phyloP scores from a whole-genome alignment of 92 coral and sea anemone genomes.

The Pocillopora grandis region DNA sequence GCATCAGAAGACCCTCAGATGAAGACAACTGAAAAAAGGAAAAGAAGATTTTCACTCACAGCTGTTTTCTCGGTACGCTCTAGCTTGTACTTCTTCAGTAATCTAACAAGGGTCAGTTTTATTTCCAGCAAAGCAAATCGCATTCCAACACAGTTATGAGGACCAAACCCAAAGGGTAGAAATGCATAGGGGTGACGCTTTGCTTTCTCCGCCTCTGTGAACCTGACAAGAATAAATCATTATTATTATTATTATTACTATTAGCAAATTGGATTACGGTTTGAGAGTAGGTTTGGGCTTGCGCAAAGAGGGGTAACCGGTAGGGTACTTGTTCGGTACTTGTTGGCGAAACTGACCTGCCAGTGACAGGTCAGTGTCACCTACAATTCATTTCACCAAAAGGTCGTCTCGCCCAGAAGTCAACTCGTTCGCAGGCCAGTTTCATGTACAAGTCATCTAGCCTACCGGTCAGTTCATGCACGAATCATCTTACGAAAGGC shows the following conservation, averaged over 20 bases:
- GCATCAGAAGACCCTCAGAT: not conserved
- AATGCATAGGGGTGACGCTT: conserved; percentile 43
- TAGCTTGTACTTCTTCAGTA: conserved; percentile 35
- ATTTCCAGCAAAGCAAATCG: conserved; percentile 49
- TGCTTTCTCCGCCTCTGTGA: conserved; percentile 41
- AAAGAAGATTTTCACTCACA: conserved; percentile 5
- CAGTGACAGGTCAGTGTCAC: no score
- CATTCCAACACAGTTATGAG: conserved; percentile 45
- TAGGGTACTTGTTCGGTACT: no score
- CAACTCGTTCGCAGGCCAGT: no score
- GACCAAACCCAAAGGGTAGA: conserved; percentile 42
- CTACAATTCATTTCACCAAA: no score
- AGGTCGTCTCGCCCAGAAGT: no score
- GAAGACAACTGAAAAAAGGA: not conserved
- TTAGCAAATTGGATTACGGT: no score
- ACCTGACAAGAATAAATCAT: not conserved
- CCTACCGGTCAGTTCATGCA: no score
- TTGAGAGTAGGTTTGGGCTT: no score
- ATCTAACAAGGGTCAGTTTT: conserved; percentile 36
- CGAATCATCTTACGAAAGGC: not conserved
- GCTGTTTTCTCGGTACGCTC: conserved; percentile 45
- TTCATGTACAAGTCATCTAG: no score
- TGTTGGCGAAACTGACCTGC: no score
- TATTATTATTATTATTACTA: not conserved
- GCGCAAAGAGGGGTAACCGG: no score